phyloP scores from a whole-genome alignment of 2,113 vertebrate species.

The Paramisgurnus dabryanus region DNA sequence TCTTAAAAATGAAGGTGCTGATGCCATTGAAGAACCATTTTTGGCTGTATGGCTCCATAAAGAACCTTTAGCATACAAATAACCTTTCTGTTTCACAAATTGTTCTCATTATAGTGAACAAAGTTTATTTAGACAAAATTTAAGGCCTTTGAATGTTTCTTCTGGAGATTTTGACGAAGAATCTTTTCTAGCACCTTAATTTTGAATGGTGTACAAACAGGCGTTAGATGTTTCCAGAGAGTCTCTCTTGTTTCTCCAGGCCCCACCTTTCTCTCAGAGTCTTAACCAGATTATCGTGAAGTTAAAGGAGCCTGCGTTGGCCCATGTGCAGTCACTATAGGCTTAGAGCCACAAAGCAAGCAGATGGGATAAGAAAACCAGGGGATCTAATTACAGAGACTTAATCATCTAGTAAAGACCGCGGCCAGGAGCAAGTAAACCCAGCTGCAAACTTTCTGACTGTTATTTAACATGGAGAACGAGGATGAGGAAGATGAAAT shows the following conservation, averaged over 20 bases:
- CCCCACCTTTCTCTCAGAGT: conserved; percentile 35
- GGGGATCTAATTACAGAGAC: conserved; percentile 48
- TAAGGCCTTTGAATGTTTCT: no score
- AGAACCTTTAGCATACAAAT: no score
- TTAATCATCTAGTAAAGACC: conserved; percentile 16
- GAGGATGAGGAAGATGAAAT: conserved; percentile 42
- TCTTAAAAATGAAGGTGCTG: no score
- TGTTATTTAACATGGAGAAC: conserved; percentile 31
- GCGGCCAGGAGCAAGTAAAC: neutral
- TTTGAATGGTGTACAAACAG: neutral
- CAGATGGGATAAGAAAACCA: conserved; percentile 44
- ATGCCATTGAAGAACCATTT: no score
- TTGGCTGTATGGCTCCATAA: no score
- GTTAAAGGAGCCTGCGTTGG: conserved; percentile 59
- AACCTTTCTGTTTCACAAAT: no score
- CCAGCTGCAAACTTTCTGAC: neutral
- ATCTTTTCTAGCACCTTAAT: no score
- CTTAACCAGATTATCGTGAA: conserved; percentile 69
- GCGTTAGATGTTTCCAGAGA: conserved; percentile 19
- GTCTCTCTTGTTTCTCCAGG: neutral
- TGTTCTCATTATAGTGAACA: no score
- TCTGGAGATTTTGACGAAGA: no score
- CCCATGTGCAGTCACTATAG: conserved; percentile 55
- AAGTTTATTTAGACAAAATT: no score
- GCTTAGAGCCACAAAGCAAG: conserved; percentile 35